Evolutionary conservation across 2,888 invertebrate species (phyloP).

Genomic region (Trachelus tabidus): DNA sequence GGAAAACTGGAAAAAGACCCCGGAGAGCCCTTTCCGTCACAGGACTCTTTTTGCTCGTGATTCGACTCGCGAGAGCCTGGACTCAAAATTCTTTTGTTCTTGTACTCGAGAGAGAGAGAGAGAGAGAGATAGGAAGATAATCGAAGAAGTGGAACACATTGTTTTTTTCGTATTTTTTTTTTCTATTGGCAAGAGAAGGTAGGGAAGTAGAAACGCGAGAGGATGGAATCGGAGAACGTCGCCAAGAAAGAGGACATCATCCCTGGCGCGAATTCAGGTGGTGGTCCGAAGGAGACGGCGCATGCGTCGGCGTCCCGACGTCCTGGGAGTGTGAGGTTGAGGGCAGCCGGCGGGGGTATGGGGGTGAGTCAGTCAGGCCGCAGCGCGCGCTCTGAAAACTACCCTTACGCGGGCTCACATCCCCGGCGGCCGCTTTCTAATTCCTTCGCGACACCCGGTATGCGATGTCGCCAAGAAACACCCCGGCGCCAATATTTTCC

Average conservation of each 20-base stretch:
- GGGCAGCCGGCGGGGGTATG: slow-evolving; percentile 44
- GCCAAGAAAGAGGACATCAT: slow-evolving; percentile 24
- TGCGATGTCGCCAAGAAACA: not conserved
- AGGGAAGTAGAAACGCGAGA: not conserved
- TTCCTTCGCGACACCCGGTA: not conserved
- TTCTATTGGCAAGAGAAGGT: slow-evolving; percentile 14
- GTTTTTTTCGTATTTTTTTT: not conserved
- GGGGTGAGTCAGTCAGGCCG: slow-evolving; percentile 66
- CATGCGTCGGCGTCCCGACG: slow-evolving; percentile 19
- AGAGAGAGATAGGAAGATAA: slow-evolving; percentile 3
- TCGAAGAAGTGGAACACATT: slow-evolving; percentile 19
- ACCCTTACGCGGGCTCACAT: slow-evolving; percentile 53
- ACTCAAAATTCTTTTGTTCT: not conserved
- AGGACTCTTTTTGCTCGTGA: not conserved
- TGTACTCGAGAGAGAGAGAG: not conserved
- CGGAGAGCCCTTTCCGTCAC: not conserved
- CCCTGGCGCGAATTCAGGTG: slow-evolving; percentile 45
- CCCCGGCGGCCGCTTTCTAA: slow-evolving; percentile 10
- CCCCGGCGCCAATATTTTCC: not conserved
- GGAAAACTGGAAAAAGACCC: not conserved
- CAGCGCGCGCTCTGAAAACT: slow-evolving; percentile 65
- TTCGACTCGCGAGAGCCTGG: not conserved
- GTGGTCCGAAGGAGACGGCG: slow-evolving; percentile 12
- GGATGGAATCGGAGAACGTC: not conserved
- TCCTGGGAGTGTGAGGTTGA: slow-evolving; percentile 22